These are phyloP conservation scores for Apteryx owenii DNA, from an alignment of 2,113 vertebrate species.

Conservation along the genomic window DNA sequence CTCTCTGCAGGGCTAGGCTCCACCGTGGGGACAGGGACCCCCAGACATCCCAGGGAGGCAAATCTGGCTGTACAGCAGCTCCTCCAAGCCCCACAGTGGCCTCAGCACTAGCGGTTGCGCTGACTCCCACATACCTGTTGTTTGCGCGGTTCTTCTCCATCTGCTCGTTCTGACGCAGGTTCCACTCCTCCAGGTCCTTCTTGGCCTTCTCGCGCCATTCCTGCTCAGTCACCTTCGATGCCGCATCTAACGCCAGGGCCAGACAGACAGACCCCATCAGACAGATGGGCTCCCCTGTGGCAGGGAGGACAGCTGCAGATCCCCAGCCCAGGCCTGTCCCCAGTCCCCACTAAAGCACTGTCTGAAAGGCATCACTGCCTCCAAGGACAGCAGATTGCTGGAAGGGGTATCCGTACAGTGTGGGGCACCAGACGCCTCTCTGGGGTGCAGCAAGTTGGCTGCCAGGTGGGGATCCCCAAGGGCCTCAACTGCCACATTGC, in stretches of 20 bases:
- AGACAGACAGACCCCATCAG: background rate
- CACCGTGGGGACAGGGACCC: background rate
- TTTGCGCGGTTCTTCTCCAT: conserved; percentile 97
- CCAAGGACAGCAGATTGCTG: background rate
- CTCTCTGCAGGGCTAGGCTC: background rate
- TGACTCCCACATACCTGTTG: conserved; percentile 82
- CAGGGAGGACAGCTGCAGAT: background rate
- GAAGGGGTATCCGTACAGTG: fast-evolving
- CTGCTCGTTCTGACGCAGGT: conserved; percentile 93
- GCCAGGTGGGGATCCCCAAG: background rate
- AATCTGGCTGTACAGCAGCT: background rate
- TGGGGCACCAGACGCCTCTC: fast-evolving
- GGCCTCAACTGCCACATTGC: fast-evolving
- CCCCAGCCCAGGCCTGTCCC: background rate
- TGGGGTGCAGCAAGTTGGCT: background rate
- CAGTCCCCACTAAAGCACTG: background rate
- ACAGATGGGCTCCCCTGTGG: background rate
- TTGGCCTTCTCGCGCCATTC: conserved; percentile 96
- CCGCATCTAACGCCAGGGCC: conserved; percentile 78
- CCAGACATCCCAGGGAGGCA: background rate
- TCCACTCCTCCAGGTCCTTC: conserved; percentile 98
- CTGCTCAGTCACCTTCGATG: conserved; percentile 91
- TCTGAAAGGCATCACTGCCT: background rate
- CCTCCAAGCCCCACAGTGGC: background rate
- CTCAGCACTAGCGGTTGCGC: fast-evolving